Base-by-base conservation (phyloP, 2,888 invertebrate genomes). In the Sarcophaga carnaria region DNA sequence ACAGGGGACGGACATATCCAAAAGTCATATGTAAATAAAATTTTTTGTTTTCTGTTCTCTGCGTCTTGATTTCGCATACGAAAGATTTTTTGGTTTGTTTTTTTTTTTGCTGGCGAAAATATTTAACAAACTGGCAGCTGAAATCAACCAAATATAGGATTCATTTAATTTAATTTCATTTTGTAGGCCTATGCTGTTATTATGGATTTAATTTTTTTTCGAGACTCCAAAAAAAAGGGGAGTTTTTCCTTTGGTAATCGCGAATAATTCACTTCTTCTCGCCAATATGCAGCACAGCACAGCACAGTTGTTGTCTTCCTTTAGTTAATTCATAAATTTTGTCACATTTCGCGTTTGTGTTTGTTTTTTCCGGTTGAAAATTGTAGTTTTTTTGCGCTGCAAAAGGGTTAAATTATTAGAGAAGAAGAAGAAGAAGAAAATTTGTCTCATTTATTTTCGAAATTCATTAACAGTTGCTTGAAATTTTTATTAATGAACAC, bases 281-380 rank as follows among this genome's bases (percentile, higher is more conserved):
- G 45, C n/a, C 37, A n/a, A 59, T n/a, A n/a, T 17, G 1, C 59
- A 17, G 54, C 54, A 14, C 22, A 5, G 17, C 62, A 62, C 1
- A 62, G 71, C 22, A 71, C 87, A 87, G 87, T 87, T 87, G 87
- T 84, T 87, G 81, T 76, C 67, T 87, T 81, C 45, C 66, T 84
- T 84, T 80, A 82, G 87, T 84, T 84, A 79, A 87, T 87, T 87
- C 87, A 87, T 87, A 87, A 84, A 87, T 87, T 84, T 87, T 87
- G 87, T 87, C 84, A 87, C 76, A 84, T 87, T 84, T 74, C 60
- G 20, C 20, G 25, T 59, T 77, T 27, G 75, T 80, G 22, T n/a
- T 60, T 74, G 0, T 66, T 70, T 77, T 59, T 59, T 25, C 17
- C 14, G 49, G 12, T 64, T 60, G 59, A 76, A 80, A 69, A 49